Evolutionary conservation across 2,888 invertebrate species (phyloP).

Genomic region (Eristalinus aeneus): DNA sequence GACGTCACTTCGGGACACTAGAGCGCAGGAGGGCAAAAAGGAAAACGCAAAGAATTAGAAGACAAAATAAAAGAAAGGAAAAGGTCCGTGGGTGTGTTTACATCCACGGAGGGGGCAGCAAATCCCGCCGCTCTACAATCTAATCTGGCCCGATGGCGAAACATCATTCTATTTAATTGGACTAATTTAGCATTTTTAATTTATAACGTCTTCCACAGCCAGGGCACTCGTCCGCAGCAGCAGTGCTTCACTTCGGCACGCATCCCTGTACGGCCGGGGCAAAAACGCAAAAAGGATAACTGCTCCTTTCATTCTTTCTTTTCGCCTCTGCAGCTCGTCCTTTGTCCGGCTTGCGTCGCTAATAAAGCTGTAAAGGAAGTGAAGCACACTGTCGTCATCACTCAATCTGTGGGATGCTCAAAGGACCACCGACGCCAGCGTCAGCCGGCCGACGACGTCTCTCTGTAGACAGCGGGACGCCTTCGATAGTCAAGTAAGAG

Average conservation of each 20-base stretch:
- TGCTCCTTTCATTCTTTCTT: neutral
- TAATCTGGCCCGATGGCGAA: slow-evolving; percentile 67
- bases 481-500: slow-evolving; percentile 65
- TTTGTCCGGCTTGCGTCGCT: slow-evolving; percentile 22
- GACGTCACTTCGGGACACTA: slow-evolving; percentile 23
- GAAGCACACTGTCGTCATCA: slow-evolving; percentile 66
- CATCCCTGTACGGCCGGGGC: slow-evolving; percentile 26
- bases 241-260: slow-evolving; percentile 8
- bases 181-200: slow-evolving; percentile 76
- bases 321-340: slow-evolving; percentile 6
- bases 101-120: slow-evolving; percentile 27
- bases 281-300: slow-evolving; percentile 21
- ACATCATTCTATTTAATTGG: slow-evolving; percentile 74
- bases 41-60: neutral
- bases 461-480: slow-evolving; percentile 12
- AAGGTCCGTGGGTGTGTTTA: slow-evolving; percentile 36
- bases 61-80: slow-evolving; percentile 4
- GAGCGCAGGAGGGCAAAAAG: slow-evolving; percentile 7
- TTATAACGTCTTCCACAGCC: slow-evolving; percentile 64
- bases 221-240: neutral
- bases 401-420: slow-evolving; percentile 50
- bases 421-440: neutral
- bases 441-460: too few relatives aligned
- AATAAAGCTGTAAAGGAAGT: slow-evolving; percentile 68
- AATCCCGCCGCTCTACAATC: slow-evolving; percentile 47